phyloP scores from a whole-genome alignment of 2,797 vertebrate genomes.

The Botia almorhae region DNA sequence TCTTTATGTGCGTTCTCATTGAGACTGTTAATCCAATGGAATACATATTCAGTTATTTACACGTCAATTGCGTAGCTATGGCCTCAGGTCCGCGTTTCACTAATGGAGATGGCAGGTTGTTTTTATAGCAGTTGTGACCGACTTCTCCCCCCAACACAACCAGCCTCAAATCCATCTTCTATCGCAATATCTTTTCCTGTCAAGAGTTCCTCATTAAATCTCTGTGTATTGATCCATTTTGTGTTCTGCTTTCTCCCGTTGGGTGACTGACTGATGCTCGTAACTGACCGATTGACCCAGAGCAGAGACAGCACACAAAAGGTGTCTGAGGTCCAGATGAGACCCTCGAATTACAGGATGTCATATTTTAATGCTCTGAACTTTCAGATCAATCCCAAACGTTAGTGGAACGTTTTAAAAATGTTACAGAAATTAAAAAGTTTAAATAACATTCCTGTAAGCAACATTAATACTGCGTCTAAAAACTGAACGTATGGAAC shows the following conservation, averaged over 20 bases:
- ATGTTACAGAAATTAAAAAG: too few species aligned
- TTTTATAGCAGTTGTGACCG: slow-evolving; percentile 49
- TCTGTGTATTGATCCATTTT: slow-evolving; percentile 38
- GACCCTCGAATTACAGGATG: slow-evolving; percentile 1
- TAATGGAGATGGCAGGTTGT: slow-evolving; percentile 58
- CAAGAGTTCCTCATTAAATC: slow-evolving; percentile 40
- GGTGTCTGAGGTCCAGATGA: not conserved
- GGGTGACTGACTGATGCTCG: slow-evolving; percentile 33
- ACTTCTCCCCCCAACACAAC: not conserved
- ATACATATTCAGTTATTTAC: slow-evolving; percentile 56
- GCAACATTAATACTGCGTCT: too few species aligned
- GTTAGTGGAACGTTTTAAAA: too few species aligned
- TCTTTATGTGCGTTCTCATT: slow-evolving; percentile 32
- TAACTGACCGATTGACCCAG: slow-evolving; percentile 29
- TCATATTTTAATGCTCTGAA: not conserved
- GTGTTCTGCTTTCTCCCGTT: slow-evolving; percentile 17
- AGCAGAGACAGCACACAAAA: slow-evolving; percentile 22
- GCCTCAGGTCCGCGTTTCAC: slow-evolving; percentile 45
- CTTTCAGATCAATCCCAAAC: not conserved
- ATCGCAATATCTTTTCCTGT: slow-evolving; percentile 39
- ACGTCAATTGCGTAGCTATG: slow-evolving; percentile 46
- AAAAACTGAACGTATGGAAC: too few species aligned
- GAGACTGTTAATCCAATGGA: slow-evolving; percentile 37
- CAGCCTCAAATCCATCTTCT: slow-evolving; percentile 26
- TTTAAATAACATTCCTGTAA: too few species aligned